Conservation (phyloP, 2,797 vertebrate species). For the Heterohyrax brucei region DNA sequence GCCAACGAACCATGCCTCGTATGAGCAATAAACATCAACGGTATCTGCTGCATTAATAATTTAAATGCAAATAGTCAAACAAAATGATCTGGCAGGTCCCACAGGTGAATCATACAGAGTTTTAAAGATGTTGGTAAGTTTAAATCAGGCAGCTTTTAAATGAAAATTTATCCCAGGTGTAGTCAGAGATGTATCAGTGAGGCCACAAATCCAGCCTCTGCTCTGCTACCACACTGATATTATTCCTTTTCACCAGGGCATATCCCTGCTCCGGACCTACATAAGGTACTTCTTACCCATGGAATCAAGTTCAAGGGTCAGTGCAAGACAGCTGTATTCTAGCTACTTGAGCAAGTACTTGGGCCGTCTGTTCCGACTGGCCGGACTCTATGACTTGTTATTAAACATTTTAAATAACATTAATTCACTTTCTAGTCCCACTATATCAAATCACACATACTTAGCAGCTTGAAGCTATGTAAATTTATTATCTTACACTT, state of each 20-base stretch:
- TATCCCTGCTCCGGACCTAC: not conserved
- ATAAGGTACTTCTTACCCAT: not conserved
- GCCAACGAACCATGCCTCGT: conserved; percentile 79
- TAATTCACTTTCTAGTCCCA: not conserved
- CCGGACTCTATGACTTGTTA: not conserved
- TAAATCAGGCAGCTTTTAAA: conserved; percentile 72
- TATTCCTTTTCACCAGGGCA: not conserved
- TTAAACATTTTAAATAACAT: not conserved
- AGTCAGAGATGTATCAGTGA: not conserved
- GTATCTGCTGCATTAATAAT: conserved; percentile 76
- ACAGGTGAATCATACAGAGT: conserved; percentile 73
- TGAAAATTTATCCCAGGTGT: conserved; percentile 56
- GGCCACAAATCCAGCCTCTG: not conserved
- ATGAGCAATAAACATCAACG: conserved; percentile 75
- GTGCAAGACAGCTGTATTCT: not conserved
- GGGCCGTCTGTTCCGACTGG: not conserved
- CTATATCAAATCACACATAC: not conserved
- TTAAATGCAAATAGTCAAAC: conserved; percentile 82
- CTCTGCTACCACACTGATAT: not conserved
- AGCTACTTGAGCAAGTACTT: not conserved
- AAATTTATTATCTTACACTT: conserved; percentile 2
- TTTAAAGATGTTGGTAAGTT: conserved; percentile 75
- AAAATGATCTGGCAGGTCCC: conserved; percentile 76
- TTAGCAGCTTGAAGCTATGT: not conserved
- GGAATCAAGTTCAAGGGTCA: not conserved